Base-by-base conservation (phyloP, 23 tunicate genomes). In the Phallusia fumigata region DNA sequence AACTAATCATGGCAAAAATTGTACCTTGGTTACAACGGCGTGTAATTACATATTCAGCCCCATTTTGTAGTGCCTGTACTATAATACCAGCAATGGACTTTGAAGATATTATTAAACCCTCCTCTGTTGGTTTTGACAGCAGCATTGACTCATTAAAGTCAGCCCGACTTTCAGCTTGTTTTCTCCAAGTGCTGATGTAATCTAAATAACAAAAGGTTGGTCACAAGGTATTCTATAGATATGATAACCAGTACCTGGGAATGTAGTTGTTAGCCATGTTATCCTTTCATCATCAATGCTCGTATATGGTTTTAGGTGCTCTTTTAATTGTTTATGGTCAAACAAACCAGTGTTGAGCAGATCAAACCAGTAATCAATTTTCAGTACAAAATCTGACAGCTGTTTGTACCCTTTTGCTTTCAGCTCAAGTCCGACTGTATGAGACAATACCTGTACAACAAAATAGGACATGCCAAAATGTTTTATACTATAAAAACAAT, bases 331-430 rank as follows among this genome's bases (percentile, higher is more conserved):
- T 65, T 65, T 65, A 12, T 65, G 32, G 6, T 65, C 74, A 65
- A 65, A 65, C 74, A 65, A 65, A 30, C 74, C 74, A 26, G 74
- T 65, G 74, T 65, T 65, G 12, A 65, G 74, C 3, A 65, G 74
- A 30, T 65, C 74, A 65, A 65, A 65, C 74, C 74, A 65, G 74
- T 65, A 30, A 65, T 65, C 74, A 65, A 65, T 65, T 65, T 65
- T 65, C 11, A 65, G 32, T 3, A 65, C 74, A 65, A 65, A 65
- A 30, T 65, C 74, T 26, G 74, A 65, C 8, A 65, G 31, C 12
- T 65, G 74, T 65, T 28, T 65, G 12, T 65, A 65, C 11, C 74
- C 74, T 11, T 65, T 65, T 11, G 8, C 12, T 65, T 65, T 65
- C 11, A 65, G 3, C 12, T 65, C 74, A 28, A 65, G 32, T 6